Base-by-base conservation (phyloP, 2,113 vertebrate genomes). In the Mirza zaza region DNA sequence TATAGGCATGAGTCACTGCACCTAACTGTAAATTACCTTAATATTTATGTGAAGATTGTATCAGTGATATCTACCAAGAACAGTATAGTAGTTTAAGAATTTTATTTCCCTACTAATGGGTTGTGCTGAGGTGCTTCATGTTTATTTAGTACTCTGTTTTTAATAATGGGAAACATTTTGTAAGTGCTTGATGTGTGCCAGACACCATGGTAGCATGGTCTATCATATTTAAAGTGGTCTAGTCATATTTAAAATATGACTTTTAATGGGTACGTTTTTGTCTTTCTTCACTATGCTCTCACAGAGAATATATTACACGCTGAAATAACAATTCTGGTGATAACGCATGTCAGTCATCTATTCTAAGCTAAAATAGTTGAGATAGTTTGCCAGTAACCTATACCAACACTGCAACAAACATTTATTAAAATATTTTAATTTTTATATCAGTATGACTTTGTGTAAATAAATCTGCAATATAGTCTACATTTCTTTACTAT, bases 341-440 rank as follows among this genome's bases (percentile, higher is more conserved):
- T 55, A 91, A 82, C 18, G 70, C 2, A 70, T 1, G 1, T 8
- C 6, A 87, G 21, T 29, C 61, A 1, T 67, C 92, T 81, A 32
- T 52, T 71, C 12, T 67, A 88, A 65, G 18, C 9, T 29, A 39
- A 83, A 80, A 85, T 34, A 67, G 39, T 32, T 84, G 13, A 79
- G 11, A n/a, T 4, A 70, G 23, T 55, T 86, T 83, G 29, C 52
- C 10, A 45, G 15, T 23, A 39, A 7, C 15, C 32, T 52, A 42
- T 0, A 42, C 14, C 0, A 45, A 32, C 8, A 59, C 1, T 67
- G 29, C 2, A 71, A 80, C 1, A 23, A 39, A 17, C 1, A 67
- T 13, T 84, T 67, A 76, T 20, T 71, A 92, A 83, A 92, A 10
- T 50, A 34, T 63, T 80, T 92, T 67, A 70, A 59, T 63, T 95